Evolutionary conservation across 2,797 vertebrate genomes (phyloP).

Genomic region (Anniella stebbinsi): DNA sequence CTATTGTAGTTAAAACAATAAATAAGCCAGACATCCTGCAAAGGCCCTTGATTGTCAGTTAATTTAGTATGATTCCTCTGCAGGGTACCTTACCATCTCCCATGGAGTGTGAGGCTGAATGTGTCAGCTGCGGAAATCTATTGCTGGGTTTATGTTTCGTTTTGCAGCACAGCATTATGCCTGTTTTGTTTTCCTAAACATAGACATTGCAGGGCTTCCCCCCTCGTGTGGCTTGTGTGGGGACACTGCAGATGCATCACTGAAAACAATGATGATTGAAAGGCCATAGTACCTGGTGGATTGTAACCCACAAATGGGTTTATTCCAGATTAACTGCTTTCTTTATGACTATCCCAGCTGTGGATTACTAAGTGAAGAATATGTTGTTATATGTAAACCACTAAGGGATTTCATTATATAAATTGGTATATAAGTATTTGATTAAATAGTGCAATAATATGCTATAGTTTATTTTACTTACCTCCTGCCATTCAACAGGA

Average conservation of each 20-base stretch:
- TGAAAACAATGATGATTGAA: not conserved
- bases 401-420: not conserved
- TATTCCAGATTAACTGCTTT: not conserved
- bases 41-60: constrained; percentile 46
- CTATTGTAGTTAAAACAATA: constrained; percentile 34
- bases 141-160: rapidly evolving
- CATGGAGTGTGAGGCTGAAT: not conserved
- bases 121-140: constrained; percentile 35
- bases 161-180: not conserved
- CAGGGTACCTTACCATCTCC: constrained; percentile 38
- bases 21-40: constrained; percentile 40
- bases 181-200: not conserved
- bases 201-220: not conserved
- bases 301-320: not conserved
- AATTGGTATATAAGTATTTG: too few species aligned
- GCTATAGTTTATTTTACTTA: not conserved
- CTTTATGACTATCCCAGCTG: not conserved
- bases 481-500: not conserved
- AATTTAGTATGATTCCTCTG: constrained; percentile 52
- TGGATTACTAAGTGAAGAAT: not conserved
- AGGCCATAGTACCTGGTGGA: not conserved
- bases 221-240: not conserved
- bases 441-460: not conserved
- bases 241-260: not conserved
- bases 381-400: too few species aligned